Evolutionary conservation across 2,113 vertebrate species (phyloP).

Genomic region (Phyllopteryx taeniolatus): DNA sequence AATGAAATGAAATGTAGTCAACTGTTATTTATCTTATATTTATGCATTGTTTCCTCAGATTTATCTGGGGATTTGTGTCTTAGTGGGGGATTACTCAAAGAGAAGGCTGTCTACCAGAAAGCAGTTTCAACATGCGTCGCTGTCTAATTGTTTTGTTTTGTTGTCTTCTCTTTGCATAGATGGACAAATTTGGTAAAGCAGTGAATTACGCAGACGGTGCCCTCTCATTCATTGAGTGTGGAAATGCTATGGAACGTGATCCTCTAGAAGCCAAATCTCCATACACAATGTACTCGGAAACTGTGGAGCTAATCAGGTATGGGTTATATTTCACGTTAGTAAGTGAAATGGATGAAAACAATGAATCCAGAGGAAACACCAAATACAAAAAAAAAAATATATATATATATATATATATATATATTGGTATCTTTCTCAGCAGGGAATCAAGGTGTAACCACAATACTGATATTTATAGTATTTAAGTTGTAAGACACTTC

Average conservation of each 20-base stretch:
- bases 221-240: conserved; percentile 96
- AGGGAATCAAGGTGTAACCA: no score
- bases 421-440: no score
- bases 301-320: conserved; percentile 97
- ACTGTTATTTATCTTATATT: conserved; percentile 56
- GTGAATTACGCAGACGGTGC: conserved; percentile 97
- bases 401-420: no score
- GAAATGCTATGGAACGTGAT: conserved; percentile 96
- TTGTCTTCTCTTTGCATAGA: conserved; percentile 63
- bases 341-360: background rate
- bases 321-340: background rate
- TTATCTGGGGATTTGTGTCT: conserved; percentile 49
- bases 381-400: no score
- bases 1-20: conserved; percentile 56
- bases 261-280: conserved; percentile 96
- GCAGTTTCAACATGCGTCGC: conserved; percentile 18
- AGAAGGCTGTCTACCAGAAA: conserved; percentile 19
- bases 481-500: background rate
- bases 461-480: background rate
- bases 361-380: background rate
- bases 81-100: conserved; percentile 47
- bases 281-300: conserved; percentile 98
- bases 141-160: conserved; percentile 9
- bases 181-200: conserved; percentile 96
- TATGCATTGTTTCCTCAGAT: conserved; percentile 37